Evolutionary conservation across 2,888 invertebrate species (phyloP).

Genomic region (Zeuzera pyrina): DNA sequence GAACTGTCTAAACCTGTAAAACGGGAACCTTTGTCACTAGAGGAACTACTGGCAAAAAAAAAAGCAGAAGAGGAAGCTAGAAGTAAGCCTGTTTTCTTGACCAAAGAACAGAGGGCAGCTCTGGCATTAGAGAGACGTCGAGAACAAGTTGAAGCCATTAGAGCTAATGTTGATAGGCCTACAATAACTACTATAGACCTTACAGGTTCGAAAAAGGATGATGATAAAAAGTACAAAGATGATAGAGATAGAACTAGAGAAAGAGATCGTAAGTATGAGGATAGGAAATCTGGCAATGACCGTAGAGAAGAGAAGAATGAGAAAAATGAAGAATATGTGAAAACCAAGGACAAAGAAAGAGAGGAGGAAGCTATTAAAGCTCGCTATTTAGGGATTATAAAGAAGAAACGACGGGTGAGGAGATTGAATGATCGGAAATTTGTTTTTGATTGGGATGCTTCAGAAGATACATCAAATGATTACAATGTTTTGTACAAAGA

Average conservation of each 20-base stretch:
- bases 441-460: conserved; percentile 99
- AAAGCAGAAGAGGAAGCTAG: conserved; percentile 96
- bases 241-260: conserved; percentile 60
- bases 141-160: conserved; percentile 88
- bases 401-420: conserved; percentile 93
- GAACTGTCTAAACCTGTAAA: conserved; percentile 47
- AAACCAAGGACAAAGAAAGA: conserved; percentile 88
- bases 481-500: conserved; percentile 98
- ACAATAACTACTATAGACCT: conserved; percentile 57
- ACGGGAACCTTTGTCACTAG: conserved; percentile 93
- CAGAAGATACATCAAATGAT: conserved; percentile 98
- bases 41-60: conserved; percentile 95
- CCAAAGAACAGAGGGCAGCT: conserved; percentile 94
- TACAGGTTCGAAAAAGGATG: conserved; percentile 64
- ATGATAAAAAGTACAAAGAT: conserved; percentile 51
- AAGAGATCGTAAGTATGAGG: conserved; percentile 74
- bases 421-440: conserved; percentile 98
- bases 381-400: conserved; percentile 92
- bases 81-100: conserved; percentile 97
- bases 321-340: conserved; percentile 65
- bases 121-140: conserved; percentile 92
- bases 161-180: conserved; percentile 75
- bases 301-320: conserved; percentile 57
- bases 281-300: conserved; percentile 62
- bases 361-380: conserved; percentile 97